Percentiles rank a stretch among this genome's conserved stretches.
These are phyloP conservation scores for Lasiurus cinereus DNA, from an alignment of 2,113 vertebrate genomes.

Conservation along the genomic window DNA sequence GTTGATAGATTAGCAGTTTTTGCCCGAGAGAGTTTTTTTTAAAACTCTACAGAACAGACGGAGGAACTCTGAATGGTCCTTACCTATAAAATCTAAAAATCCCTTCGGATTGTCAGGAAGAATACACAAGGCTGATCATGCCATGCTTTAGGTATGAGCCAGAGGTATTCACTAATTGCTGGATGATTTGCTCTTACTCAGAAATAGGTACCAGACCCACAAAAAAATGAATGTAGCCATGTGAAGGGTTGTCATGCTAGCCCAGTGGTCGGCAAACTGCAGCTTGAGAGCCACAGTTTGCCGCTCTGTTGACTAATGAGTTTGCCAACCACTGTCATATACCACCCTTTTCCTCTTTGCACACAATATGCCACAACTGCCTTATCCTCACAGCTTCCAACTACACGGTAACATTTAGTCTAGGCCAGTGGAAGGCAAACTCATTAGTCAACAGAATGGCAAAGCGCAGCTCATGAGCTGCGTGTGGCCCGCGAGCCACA, in stretches of 20 bases:
- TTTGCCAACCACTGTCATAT: no score
- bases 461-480: no score
- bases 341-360: no score
- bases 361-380: no score
- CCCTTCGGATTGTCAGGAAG: not conserved
- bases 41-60: not conserved
- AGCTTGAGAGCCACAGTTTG: no score
- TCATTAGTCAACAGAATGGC: no score
- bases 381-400: no score
- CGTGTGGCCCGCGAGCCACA: no score
- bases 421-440: no score
- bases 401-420: no score
- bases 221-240: not conserved
- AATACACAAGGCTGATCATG: not conserved
- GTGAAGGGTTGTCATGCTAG: not conserved
- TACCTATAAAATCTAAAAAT: constrained; percentile 40
- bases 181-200: not conserved
- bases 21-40: constrained; percentile 13
- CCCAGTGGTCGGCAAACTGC: not conserved
- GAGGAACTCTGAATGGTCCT: not conserved
- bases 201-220: not conserved
- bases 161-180: not conserved
- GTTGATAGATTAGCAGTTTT: constrained; percentile 59
- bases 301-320: no score
- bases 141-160: not conserved